Evolutionary conservation across 2,797 vertebrate genomes (phyloP).

Genomic region (Aselliscus stoliczkanus): DNA sequence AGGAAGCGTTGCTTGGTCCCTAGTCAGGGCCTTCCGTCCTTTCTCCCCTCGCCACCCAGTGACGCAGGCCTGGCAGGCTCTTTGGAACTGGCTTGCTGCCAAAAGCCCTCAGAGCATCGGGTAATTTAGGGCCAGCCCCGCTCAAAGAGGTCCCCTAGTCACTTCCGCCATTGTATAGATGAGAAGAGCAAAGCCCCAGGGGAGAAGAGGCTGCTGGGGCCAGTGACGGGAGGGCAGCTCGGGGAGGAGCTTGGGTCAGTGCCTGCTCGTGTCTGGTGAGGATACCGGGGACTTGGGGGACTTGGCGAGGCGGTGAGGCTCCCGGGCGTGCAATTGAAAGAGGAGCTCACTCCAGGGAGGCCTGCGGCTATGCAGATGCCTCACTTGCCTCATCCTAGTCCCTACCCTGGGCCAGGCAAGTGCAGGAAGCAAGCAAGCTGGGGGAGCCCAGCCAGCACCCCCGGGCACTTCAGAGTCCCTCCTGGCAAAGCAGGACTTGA

Average conservation of each 20-base stretch:
- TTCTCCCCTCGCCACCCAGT: not conserved
- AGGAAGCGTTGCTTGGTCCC: not conserved
- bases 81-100: not conserved
- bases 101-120: rapidly evolving
- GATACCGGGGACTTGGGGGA: not conserved
- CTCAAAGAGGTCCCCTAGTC: not conserved
- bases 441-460: too few relatives aligned
- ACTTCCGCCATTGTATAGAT: too few relatives aligned
- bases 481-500: rapidly evolving
- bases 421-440: not conserved
- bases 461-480: rapidly evolving
- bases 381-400: rapidly evolving
- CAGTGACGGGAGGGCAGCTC: rapidly evolving
- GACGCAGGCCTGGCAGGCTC: rapidly evolving
- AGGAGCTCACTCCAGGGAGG: not conserved
- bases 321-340: rapidly evolving
- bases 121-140: not conserved
- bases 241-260: not conserved
- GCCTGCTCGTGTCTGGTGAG: rapidly evolving
- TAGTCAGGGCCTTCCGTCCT: not conserved
- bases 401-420: rapidly evolving
- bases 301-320: not conserved
- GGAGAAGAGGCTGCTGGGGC: not conserved
- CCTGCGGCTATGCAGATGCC: rapidly evolving
- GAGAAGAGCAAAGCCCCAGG: not conserved